Evolutionary conservation across 2,888 invertebrate species (phyloP), one percentile per base, ranked within the genome.

Genomic region (Mesoligia furuncula): DNA sequence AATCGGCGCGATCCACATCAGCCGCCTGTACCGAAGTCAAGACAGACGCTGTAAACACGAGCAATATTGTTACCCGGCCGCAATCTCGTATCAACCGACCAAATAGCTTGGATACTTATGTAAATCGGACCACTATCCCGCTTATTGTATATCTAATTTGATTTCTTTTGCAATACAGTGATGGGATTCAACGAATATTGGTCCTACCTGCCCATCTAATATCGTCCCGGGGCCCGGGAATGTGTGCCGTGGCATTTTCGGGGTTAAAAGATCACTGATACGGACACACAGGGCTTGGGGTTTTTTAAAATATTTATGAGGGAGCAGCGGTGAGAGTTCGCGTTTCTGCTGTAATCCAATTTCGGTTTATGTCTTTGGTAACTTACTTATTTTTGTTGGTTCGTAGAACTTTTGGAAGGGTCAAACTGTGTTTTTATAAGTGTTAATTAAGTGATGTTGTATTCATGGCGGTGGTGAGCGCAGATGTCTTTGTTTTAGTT

Each of bases 91-190:
- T 96, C 95, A 94, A 91, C 93, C 94, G 95, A 90, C 95, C 94
- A 92, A 96, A 96, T 96, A 95, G 94, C 95, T 91, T 81, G 94
- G 94, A 95, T 96, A 95, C 95, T 96, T 96, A 96, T 96, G 96
- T 96, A 96, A 96, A 96, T 96, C 92, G 93, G 93, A 90, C 92
- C 94, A 94, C 94, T 91, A 93, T 93, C 95, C 92, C 92, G 96
- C 96, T 96, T 96, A 96, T 96, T 96, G 96, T 96, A 93, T 96
- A 96, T 95, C 95, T 96, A 96, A 96, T 96, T 96, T 96, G 96
- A 96, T 96, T 96, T 94, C 96, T 95, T 95, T 95, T 94, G 95
- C 95, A 95, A 94, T 95, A 93, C 95, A 91, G 93, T 94, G 95
- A 96, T 95, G 95, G 94, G 95, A 94, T 94, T 93, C 94, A 93